Conservation (phyloP, 2,888 invertebrate genomes). For the Macroteleia sp. region DNA sequence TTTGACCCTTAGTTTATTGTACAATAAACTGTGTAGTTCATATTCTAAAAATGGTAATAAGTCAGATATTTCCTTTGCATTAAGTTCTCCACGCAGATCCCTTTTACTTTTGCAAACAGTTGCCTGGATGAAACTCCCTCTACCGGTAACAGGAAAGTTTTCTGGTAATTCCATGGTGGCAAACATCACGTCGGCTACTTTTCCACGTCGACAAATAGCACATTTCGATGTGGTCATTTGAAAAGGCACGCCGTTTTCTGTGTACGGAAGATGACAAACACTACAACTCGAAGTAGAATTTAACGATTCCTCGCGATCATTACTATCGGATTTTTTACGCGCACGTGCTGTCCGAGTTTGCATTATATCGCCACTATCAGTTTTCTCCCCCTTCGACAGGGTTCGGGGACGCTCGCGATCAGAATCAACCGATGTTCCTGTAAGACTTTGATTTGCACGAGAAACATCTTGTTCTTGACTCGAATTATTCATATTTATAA, state of each 20-base stretch:
- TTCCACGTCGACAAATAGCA: slow-evolving; percentile 88
- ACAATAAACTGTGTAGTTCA: slow-evolving; percentile 94
- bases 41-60: slow-evolving; percentile 97
- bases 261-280: slow-evolving; percentile 94
- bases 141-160: slow-evolving; percentile 89
- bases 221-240: slow-evolving; percentile 90
- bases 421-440: slow-evolving; percentile 85
- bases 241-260: slow-evolving; percentile 88
- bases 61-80: slow-evolving; percentile 97
- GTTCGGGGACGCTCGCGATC: slow-evolving; percentile 82
- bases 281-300: slow-evolving; percentile 83
- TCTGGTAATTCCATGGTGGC: slow-evolving; percentile 94
- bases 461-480: slow-evolving; percentile 78
- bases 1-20: slow-evolving; percentile 95
- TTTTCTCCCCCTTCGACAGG: slow-evolving; percentile 69
- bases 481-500: slow-evolving; percentile 87
- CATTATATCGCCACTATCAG: slow-evolving; percentile 53
- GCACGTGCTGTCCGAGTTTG: slow-evolving; percentile 62
- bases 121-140: slow-evolving; percentile 88
- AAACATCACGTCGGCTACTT: slow-evolving; percentile 95
- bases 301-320: slow-evolving; percentile 80
- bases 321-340: slow-evolving; percentile 76
- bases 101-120: slow-evolving; percentile 91
- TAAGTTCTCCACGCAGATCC: slow-evolving; percentile 92
- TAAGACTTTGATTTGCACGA: slow-evolving; percentile 75